Evolutionary conservation across 2,797 vertebrate genomes (phyloP), one percentile per base, ranked within the genome.

Genomic region (Pangasius djambal): DNA sequence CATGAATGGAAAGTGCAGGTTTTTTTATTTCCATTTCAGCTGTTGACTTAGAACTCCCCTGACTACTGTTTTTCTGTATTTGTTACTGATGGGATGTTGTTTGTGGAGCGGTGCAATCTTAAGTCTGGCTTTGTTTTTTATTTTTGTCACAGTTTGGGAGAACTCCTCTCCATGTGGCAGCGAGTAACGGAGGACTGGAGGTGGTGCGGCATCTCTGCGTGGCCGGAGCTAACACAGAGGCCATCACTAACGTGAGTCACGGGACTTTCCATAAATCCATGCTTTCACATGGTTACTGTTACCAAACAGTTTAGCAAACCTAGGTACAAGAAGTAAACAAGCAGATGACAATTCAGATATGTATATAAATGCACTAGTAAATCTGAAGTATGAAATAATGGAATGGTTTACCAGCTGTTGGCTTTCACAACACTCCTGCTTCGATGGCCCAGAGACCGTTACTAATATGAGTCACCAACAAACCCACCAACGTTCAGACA

Each of bases 121-220:
- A n/a, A 78, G 37, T 15, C 20, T 83, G 59, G 44, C 34, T 90
- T 86, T 87, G 55, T 69, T 86, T 83, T 84, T 44, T n/a, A 9
- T 91, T 1, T 55, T 55, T 82, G 16, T 5, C 86, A 8, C 94
- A 99, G 98, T 97, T 97, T 37, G 98, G 98, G 88, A 96, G 96
- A 86, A 99, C 98, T 0, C 97, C 98, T 57, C 96, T 99, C 74
- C 98, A 99, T 92, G 94, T 99, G 81, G 97, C 98, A 3, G 97
- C 98, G 31, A 97, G 97, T 94, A 98, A 97, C 0, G 98, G 98
- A 44, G 97, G 97, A 92, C 97, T 99, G 0, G 97, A 99, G 87
- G 97, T 99, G 18, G 98, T 99, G 72, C 96, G 98, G 4, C 97
- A 98, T 88, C 98, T 99, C 65, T 99, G 98, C 91, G 94, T 99